Evolutionary conservation across 2,888 invertebrate genomes (phyloP), one percentile per base, ranked within the genome.

Genomic region (Miltochrista miniata): DNA sequence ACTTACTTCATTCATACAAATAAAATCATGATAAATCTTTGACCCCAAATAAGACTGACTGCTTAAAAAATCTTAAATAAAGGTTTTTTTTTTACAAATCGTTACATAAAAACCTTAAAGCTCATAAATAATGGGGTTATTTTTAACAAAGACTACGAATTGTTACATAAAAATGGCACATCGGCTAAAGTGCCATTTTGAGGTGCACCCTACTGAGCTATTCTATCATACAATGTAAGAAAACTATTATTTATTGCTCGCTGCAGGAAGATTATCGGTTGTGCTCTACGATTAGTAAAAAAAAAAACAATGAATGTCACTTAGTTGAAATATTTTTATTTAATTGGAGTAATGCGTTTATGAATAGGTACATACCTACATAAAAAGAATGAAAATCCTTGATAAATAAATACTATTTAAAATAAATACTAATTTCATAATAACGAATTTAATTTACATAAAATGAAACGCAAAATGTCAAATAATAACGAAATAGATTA

Each of bases 171-270:
- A 59, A 31, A 10, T 14, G n/a, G 14, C 11, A 30, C 7, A 41
- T 12, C 14, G n/a, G n/a, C n/a, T n/a, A 13, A 41, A 14, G 30
- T 11, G 29, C 30, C 36, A 14, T 24, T 45, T 47, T 51, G 29
- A 43, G 38, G 42, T 41, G 34, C 45, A 43, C 49, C 66, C 67
- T 43, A 57, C 61, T 61, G 66, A 7, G 67, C 31, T 42, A 53
- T 59, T 57, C 44, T 38, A 31, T 37, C 50, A 42, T 24, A 37
- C 56, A 63, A 67, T 64, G 52, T 54, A 57, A n/a, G n/a, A n/a
- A 61, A 53, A 39, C 8, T 55, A 41, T 33, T 48, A 42, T 49
- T 39, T 14, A 4, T 24, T 10, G 11, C 2, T 4, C 18, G 5
- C 18, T n/a, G 18, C 18, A 5, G 18, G 18, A 24, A 24, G 18